Evolutionary conservation across 2,797 vertebrate genomes (phyloP), one percentile per base, ranked within the genome.

Genomic region (Chanos chanos): DNA sequence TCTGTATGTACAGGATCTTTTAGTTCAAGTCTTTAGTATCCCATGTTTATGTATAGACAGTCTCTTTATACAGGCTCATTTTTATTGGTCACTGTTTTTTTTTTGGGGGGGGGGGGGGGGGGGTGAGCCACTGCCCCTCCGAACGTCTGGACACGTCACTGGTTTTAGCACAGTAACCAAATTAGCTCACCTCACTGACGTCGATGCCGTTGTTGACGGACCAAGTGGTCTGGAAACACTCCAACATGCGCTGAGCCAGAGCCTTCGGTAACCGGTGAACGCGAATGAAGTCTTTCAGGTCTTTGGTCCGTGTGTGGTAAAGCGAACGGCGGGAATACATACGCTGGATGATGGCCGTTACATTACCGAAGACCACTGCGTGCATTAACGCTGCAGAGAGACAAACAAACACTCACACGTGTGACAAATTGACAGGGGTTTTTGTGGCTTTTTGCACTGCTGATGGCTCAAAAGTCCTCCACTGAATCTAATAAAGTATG

Each of bases 251-350:
- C 83, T 99, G 96, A 76, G 97, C 98, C 48, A 99, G 88, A 78
- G 90, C 92, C 75, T 96, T 93, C 25, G 95, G 95, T 63, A 99
- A 87, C 62, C 94, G 94, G 78, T 98, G 96, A 60, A 99, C 94
- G 0, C 94, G 90, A 70, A 98, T 99, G 75, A 98, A 99, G 78
- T 99, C 96, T 78, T 98, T 98, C 52, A 99, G 84, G 80, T 99
- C 96, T 86, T 97, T 99, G 71, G 94, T 99, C 85, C 94, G 92
- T 39, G 94, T 97, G 84, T 98, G 95, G 83, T 99, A 99, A 66
- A 95, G 94, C 12, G 95, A 98, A 94, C 96, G 97, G 56, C 96
- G 91, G 4, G 94, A 97, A 78, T 98, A 99, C 94, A 99, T 95
- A 75, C 96, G 89, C 82, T 99, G 96, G 81, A 99, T 99, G 74